A percentile compares a stretch with the other conserved stretches of the same genome.
Conservation (phyloP, 2,888 invertebrate genomes). For the Lamproptera curius region DNA sequence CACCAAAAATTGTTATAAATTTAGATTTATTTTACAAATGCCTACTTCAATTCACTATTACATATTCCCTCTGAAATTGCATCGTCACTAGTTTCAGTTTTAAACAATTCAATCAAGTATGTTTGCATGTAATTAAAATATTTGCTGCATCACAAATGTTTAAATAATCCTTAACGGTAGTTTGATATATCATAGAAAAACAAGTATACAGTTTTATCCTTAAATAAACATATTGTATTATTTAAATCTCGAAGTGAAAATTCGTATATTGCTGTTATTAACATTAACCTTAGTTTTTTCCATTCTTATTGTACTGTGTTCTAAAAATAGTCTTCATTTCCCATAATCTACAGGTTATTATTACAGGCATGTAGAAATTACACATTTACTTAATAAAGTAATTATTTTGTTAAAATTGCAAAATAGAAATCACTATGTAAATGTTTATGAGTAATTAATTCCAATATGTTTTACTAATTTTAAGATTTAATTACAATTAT, state of each 20-base stretch:
- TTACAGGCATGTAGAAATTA: no score
- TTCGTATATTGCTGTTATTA: no score
- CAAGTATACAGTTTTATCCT: neutral
- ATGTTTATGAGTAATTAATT: no score
- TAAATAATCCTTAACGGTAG: neutral
- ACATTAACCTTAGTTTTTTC: no score
- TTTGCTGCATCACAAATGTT: constrained; percentile 1
- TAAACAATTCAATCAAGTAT: constrained; percentile 2
- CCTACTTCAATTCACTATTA: constrained; percentile 18
- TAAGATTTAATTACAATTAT: no score
- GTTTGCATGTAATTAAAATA: constrained; percentile 1
- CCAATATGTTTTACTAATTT: no score
- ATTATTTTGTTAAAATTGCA: no score
- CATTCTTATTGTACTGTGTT: no score
- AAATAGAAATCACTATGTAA: no score
- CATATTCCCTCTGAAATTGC: constrained; percentile 5
- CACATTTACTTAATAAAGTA: no score
- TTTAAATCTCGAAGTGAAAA: neutral
- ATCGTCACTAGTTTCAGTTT: constrained; percentile 12
- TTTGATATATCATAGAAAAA: constrained; percentile 10
- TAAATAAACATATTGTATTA: neutral
- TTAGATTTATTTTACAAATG: constrained; percentile 21
- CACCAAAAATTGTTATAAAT: constrained; percentile 12
- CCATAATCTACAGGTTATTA: no score
- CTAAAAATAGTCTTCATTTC: no score